phyloP scores from a whole-genome alignment of 2,888 invertebrate genomes.

The Spialia ferax region DNA sequence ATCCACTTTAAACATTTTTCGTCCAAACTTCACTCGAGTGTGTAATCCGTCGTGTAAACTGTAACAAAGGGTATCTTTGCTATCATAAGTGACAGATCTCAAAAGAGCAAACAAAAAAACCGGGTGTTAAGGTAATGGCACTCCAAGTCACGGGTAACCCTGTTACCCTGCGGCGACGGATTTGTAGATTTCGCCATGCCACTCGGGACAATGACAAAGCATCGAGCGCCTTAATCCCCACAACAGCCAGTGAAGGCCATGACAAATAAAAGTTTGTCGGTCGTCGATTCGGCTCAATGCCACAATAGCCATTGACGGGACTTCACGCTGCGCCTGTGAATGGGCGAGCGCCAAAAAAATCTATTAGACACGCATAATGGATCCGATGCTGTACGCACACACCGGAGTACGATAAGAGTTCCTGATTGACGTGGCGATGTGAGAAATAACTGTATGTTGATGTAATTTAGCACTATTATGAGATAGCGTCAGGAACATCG shows the following conservation, averaged over 20 bases:
- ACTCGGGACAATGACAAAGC: constrained; percentile 73
- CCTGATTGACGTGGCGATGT: constrained; percentile 60
- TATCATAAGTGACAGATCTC: constrained; percentile 81
- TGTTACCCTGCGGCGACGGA: constrained; percentile 53
- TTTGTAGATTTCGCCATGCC: constrained; percentile 64
- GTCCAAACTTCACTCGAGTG: constrained; percentile 61
- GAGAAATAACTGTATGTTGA: constrained; percentile 47
- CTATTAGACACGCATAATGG: constrained; percentile 84
- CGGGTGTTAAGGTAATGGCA: constrained; percentile 49
- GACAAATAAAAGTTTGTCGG: constrained; percentile 84
- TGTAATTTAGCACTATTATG: constrained; percentile 47
- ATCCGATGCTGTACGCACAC: constrained; percentile 59
- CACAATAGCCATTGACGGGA: constrained; percentile 82
- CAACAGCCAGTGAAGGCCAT: constrained; percentile 83
- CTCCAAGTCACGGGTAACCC: constrained; percentile 43
- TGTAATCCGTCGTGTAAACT: constrained; percentile 60
- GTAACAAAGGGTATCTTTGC: constrained; percentile 61
- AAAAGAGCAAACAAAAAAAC: constrained; percentile 59
- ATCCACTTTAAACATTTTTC: constrained; percentile 50
- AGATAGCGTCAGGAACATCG: constrained; percentile 32
- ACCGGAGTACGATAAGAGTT: constrained; percentile 63
- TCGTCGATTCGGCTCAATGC: constrained; percentile 63
- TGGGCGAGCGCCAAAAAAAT: constrained; percentile 81
- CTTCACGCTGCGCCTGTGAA: constrained; percentile 81
- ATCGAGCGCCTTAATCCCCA: constrained; percentile 76